A percentile compares a stretch with the other conserved stretches of the same genome.
Evolutionary conservation across 2,888 invertebrate species (phyloP).

Genomic region (Encarsia formosa): DNA sequence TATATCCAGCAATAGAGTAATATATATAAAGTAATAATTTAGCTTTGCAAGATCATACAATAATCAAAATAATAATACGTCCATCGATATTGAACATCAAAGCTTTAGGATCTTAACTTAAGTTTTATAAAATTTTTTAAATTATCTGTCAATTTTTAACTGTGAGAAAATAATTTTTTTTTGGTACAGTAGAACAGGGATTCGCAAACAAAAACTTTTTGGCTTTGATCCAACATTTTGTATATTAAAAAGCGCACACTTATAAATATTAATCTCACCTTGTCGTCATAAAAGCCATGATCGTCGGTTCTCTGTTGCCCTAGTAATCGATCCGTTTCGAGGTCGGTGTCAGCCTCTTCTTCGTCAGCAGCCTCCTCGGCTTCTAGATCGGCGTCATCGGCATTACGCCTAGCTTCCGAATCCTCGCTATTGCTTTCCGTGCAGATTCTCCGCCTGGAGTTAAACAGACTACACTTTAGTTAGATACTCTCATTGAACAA

Average conservation of each 20-base stretch:
- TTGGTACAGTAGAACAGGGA: too few species aligned
- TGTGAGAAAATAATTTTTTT: too few species aligned
- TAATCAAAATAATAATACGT: too few species aligned
- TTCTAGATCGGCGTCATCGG: slow-evolving; percentile 47
- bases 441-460: slow-evolving; percentile 48
- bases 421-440: slow-evolving; percentile 49
- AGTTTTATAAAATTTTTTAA: too few species aligned
- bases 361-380: slow-evolving; percentile 46
- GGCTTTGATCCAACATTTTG: too few species aligned
- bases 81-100: too few species aligned
- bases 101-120: too few species aligned
- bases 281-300: slow-evolving; percentile 87
- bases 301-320: slow-evolving; percentile 94
- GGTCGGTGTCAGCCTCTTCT: slow-evolving; percentile 92
- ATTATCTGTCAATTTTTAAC: too few species aligned
- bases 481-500: slow-evolving; percentile 42
- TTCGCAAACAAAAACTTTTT: too few species aligned
- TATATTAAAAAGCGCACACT: neutral
- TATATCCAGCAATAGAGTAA: too few species aligned
- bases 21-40: too few species aligned
- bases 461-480: slow-evolving; percentile 50
- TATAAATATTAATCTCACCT: slow-evolving; percentile 53
- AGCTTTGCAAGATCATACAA: too few species aligned
- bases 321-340: slow-evolving; percentile 93
- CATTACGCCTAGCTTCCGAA: slow-evolving; percentile 42